These are phyloP conservation scores for Watsonalla cultraria DNA, from an alignment of 2,888 invertebrate species.

Conservation along the genomic window DNA sequence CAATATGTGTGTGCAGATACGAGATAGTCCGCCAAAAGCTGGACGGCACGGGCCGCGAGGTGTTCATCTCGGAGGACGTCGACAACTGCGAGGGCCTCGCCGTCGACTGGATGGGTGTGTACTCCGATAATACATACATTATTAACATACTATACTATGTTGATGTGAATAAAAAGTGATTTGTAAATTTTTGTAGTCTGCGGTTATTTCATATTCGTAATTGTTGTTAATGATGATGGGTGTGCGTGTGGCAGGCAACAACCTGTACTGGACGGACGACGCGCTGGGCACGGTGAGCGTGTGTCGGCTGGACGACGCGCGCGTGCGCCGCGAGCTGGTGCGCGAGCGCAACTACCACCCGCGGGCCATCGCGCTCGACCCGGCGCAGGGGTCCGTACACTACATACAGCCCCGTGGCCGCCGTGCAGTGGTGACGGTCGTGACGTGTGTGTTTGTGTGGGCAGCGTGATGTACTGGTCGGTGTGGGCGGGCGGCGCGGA, in stretches of 20 bases:
- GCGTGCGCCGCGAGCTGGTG: slow-evolving; percentile 77
- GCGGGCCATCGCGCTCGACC: slow-evolving; percentile 83
- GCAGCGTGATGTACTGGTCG: slow-evolving; percentile 85
- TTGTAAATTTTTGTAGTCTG: too few relatives aligned
- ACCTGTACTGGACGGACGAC: slow-evolving; percentile 92
- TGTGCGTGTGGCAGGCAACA: slow-evolving; percentile 52
- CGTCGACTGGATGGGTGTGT: slow-evolving; percentile 87
- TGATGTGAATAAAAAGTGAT: too few relatives aligned
- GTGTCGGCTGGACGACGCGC: slow-evolving; percentile 79
- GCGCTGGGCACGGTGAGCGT: slow-evolving; percentile 83
- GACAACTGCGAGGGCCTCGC: slow-evolving; percentile 86
- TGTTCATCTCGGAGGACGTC: slow-evolving; percentile 77
- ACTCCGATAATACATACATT: too few relatives aligned
- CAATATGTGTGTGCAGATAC: slow-evolving; percentile 49
- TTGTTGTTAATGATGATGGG: too few relatives aligned
- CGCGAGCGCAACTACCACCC: slow-evolving; percentile 78
- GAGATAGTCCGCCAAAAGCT: slow-evolving; percentile 82
- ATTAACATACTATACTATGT: background rate
- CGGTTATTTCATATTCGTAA: too few relatives aligned
- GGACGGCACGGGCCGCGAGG: slow-evolving; percentile 77
- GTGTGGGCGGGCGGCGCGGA: slow-evolving; percentile 79
- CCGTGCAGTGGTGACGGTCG: too few relatives aligned
- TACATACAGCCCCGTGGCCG: too few relatives aligned
- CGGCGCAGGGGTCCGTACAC: slow-evolving; percentile 76
- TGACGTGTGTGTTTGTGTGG: too few relatives aligned